These are phyloP conservation scores for pig (Sus scrofa) DNA, from an alignment of 2,113 vertebrate genomes.

Conservation along the genomic window T2T-Sscrofa CM000824.6:213209001-213209500, in stretches of 20 bases:
- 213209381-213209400: not conserved
- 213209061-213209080: not conserved
- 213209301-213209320: conserved; percentile 45
- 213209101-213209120: not conserved
- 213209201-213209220: not conserved
- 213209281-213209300: conserved; percentile 5
- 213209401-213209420: not conserved
- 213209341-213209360: not conserved
- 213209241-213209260: conserved; percentile 48
- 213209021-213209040: not conserved
- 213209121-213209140: conserved; percentile 5
- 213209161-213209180: conserved; percentile 12
- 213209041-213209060: not conserved
- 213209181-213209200: not conserved
- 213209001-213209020: not conserved
- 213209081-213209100: not conserved
- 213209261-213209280: not conserved
- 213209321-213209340: not conserved
- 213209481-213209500: not conserved
- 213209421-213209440: not conserved
- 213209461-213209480: not conserved
- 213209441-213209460: conserved; percentile 1
- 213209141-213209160: conserved; percentile 18
- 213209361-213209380: not conserved
- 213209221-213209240: not conserved